phyloP scores from a whole-genome alignment of 2,113 vertebrate genomes.

The Neotoma lepida region DNA sequence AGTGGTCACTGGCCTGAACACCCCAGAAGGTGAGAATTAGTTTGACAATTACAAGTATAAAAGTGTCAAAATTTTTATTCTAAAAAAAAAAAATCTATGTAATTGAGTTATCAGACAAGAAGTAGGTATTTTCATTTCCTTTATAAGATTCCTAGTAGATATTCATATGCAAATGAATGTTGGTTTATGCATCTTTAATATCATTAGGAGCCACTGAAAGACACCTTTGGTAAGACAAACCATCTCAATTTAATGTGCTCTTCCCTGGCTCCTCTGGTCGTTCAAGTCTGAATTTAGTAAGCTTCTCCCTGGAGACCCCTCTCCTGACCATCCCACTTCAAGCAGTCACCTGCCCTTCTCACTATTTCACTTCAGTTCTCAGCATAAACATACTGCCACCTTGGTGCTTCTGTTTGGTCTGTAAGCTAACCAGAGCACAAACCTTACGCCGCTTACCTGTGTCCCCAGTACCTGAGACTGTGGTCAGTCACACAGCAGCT shows the following conservation, averaged over 20 bases:
- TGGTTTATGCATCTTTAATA: background rate
- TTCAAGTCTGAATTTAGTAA: background rate
- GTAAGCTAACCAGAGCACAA: background rate
- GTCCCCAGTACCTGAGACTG: background rate
- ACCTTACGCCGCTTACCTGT: background rate
- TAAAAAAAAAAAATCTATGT: background rate
- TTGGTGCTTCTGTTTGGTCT: background rate
- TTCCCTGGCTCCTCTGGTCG: background rate
- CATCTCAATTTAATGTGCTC: background rate
- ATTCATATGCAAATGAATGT: background rate
- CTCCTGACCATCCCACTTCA: background rate
- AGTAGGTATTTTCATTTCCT: background rate
- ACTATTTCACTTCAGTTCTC: background rate
- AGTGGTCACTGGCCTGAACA: background rate
- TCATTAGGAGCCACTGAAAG: conserved; percentile 1
- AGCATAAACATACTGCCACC: background rate
- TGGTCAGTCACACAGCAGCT: background rate
- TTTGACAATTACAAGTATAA: background rate
- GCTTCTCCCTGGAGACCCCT: background rate
- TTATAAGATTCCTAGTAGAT: background rate
- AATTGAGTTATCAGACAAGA: conserved; percentile 18
- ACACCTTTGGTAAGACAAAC: background rate
- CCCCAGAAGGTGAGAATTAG: background rate
- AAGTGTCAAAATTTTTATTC: background rate
- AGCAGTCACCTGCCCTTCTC: background rate